A percentile compares a stretch with the other conserved stretches of the same genome.
Conservation (phyloP, 2,113 vertebrate species). For the Sakesphorus luctuosus region DNA sequence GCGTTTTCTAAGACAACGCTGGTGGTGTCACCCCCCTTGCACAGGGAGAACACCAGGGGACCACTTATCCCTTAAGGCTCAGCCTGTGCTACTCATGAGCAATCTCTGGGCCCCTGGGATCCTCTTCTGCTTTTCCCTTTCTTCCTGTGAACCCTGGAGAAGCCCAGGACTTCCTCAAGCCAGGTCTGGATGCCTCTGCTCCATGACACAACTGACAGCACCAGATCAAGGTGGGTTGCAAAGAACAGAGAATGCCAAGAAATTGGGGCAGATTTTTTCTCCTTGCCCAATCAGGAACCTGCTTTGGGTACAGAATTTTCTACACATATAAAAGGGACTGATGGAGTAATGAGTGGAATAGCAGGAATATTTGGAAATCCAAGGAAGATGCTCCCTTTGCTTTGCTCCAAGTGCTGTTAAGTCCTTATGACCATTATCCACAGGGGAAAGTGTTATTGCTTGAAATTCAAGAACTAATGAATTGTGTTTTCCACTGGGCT, state of each 20-base stretch:
- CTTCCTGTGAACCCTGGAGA: not conserved
- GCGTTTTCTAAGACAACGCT: not conserved
- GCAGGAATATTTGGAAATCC: not conserved
- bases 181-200: not conserved
- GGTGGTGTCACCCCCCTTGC: not conserved
- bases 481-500: not conserved
- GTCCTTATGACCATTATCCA: not conserved
- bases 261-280: not conserved
- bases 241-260: not conserved
- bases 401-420: not conserved
- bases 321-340: not conserved
- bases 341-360: not conserved
- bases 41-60: not conserved
- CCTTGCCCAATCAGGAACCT: accelerated
- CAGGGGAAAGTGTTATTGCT: not conserved
- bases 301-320: not conserved
- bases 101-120: not conserved
- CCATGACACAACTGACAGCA: not conserved
- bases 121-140: not conserved
- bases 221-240: not conserved
- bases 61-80: not conserved
- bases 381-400: not conserved
- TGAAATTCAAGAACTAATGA: not conserved
- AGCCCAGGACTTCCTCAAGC: not conserved
- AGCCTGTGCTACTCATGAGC: not conserved